Evolutionary conservation across 2,797 vertebrate species (phyloP).

Genomic region (Pipistrellus pipistrellus): DNA sequence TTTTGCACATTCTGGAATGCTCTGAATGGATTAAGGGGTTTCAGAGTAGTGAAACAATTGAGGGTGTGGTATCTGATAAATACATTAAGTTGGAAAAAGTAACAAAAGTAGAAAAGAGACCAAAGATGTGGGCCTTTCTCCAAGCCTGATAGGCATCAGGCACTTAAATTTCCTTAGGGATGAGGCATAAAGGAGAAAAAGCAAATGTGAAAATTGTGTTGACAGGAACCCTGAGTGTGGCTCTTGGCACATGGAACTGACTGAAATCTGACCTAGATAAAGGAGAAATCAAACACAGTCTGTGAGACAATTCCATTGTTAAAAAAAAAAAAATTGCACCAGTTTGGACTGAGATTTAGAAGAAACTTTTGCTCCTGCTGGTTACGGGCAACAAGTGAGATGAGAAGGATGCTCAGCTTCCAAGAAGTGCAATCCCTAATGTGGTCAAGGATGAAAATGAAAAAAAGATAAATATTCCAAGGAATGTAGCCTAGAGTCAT

Average conservation of each 20-base stretch:
- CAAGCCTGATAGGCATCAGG: background rate
- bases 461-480: background rate
- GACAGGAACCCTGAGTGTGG: background rate
- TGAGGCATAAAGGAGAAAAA: background rate
- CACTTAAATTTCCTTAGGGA: background rate
- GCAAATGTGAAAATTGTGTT: rapidly evolving
- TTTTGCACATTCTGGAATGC: background rate
- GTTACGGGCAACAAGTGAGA: background rate
- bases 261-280: too few relatives aligned
- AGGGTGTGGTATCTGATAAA: rapidly evolving
- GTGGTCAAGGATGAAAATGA: background rate
- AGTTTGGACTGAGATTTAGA: background rate
- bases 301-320: too few relatives aligned
- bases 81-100: background rate
- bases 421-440: background rate
- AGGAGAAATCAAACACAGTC: background rate
- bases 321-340: background rate
- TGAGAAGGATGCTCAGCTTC: background rate
- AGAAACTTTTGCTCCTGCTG: too few relatives aligned
- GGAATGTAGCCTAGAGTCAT: background rate
- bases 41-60: background rate
- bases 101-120: background rate
- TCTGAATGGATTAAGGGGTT: background rate
- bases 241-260: background rate
- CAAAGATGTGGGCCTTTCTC: rapidly evolving